phyloP scores from a whole-genome alignment of 2,888 invertebrate genomes.

The Ormyrus labotus region DNA sequence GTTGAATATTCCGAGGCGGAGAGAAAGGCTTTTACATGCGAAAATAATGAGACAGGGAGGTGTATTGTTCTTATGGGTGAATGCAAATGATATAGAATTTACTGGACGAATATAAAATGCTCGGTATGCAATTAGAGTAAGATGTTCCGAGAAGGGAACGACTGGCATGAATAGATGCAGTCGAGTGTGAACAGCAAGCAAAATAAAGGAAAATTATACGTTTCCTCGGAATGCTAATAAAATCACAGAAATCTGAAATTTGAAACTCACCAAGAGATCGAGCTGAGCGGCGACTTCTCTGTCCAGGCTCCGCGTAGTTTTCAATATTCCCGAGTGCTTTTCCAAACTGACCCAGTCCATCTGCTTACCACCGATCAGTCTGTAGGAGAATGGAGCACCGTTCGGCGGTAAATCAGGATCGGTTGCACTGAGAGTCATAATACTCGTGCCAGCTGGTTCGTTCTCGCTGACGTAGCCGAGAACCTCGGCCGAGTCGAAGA shows the following conservation, averaged over 20 bases:
- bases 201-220: too few species aligned
- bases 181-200: too few species aligned
- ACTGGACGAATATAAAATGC: too few species aligned
- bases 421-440: slow-evolving; percentile 89
- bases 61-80: too few species aligned
- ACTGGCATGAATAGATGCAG: too few species aligned
- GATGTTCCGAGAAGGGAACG: too few species aligned
- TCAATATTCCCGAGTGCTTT: slow-evolving; percentile 87
- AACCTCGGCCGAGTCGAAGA: slow-evolving; percentile 83
- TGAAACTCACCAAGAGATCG: slow-evolving; percentile 79
- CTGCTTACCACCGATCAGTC: slow-evolving; percentile 86
- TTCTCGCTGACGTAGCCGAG: slow-evolving; percentile 91
- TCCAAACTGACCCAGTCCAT: slow-evolving; percentile 86
- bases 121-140: too few species aligned
- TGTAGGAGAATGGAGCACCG: slow-evolving; percentile 92
- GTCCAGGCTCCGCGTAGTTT: slow-evolving; percentile 88
- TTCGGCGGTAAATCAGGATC: slow-evolving; percentile 94
- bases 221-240: too few species aligned
- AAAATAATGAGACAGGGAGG: too few species aligned
- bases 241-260: not conserved
- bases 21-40: too few species aligned
- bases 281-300: slow-evolving; percentile 87
- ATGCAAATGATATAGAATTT: too few species aligned
- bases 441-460: slow-evolving; percentile 88
- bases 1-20: too few species aligned